Evolutionary conservation across 2,888 invertebrate species (phyloP), one percentile per base, ranked within the genome.

Genomic region (Oligia strigilis): DNA sequence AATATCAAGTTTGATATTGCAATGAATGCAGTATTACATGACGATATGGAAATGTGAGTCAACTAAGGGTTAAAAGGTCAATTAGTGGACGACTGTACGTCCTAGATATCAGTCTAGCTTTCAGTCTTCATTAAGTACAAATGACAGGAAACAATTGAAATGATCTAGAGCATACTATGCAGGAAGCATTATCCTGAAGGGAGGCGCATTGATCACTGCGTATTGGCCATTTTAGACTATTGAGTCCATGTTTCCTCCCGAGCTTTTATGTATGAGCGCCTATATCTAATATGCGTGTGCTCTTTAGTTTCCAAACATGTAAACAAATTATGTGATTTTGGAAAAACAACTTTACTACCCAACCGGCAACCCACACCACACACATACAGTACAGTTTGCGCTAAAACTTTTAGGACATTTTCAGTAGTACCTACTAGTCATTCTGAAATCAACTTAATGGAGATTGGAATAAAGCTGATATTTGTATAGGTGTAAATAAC

Each of bases 121-220:
- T 83, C 80, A 60, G 60, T 80, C 83, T 83, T 67, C 60, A 80
- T 80, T 80, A n/a, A 9, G 14, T 9, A 49, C 29, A 40, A 83
- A 55, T 49, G 60, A 55, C 78, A 83, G 80, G 78, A 83, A 62
- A 23, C 78, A 65, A 13, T 80, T 67, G 78, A 62, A 67, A 49
- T 66, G 55, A 77, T 29, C 19, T 19, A 43, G 49, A 2, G 36
- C 46, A 58, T 23, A 58, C 9, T 58, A 9, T 58, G 23, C 58
- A 49, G 23, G 58, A 80, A 40, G 46, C 17, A 36, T 17, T 17
- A 36, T 77, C 43, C 60, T 77, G n/a, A 5, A 58, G 52, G n/a
- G n/a, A 65, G 36, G 52, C 52, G 29, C 65, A 58, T n/a, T 55
- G 23, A 29, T 49, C 14, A 46, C 8, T 58, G n/a, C 9, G 36